A percentile compares a stretch with the other conserved stretches of the same genome.
Conservation (phyloP, 2,113 vertebrate species). For the Pangasianodon gigas region DNA sequence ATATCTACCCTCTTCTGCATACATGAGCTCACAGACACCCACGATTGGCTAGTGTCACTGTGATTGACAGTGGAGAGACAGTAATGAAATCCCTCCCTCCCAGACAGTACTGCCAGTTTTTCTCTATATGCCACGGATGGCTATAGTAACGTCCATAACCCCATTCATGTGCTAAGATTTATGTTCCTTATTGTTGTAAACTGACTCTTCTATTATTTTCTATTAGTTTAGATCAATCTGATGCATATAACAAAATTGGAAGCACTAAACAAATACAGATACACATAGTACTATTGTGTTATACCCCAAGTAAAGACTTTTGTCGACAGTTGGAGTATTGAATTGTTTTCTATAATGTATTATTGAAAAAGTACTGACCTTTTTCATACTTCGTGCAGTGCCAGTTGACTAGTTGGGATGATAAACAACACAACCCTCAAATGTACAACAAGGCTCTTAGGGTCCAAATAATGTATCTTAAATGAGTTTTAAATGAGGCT, state of each 20-base stretch:
- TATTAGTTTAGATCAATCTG: neutral
- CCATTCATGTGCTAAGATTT: neutral
- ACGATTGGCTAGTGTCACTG: neutral
- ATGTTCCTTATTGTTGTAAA: neutral
- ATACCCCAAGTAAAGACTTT: neutral
- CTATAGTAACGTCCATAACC: neutral
- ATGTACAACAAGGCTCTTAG: neutral
- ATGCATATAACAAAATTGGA: no score
- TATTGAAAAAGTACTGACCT: neutral
- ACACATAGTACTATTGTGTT: neutral
- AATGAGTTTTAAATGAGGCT: slow-evolving; percentile 16
- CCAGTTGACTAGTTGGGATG: neutral
- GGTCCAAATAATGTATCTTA: neutral
- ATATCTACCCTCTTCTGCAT: neutral
- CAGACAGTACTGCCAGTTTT: no score
- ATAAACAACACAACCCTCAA: neutral
- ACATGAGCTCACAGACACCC: neutral
- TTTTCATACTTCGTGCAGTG: neutral
- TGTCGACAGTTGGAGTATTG: neutral
- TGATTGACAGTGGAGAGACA: neutral
- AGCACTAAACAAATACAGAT: no score
- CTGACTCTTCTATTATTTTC: neutral
- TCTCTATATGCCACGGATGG: no score
- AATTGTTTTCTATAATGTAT: neutral
- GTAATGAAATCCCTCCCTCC: neutral